Base-by-base conservation (phyloP, 1,140 invertebrate genomes). In the Plectrocnemia conspersa region DNA sequence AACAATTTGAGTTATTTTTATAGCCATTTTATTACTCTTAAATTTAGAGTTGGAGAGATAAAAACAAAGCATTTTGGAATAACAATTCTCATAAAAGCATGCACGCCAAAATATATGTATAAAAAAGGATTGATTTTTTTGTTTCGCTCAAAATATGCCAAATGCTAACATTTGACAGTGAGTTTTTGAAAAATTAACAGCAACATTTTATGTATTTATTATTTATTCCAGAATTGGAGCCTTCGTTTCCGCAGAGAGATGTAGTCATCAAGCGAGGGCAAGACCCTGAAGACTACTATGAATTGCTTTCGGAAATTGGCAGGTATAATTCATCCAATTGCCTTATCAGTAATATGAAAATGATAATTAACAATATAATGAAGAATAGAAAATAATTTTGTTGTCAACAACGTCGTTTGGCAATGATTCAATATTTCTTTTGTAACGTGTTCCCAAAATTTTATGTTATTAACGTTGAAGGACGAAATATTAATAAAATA, bases 201-300 rank as follows among this genome's bases (percentile, higher is more conserved):
- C 24, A 25, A 24, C 36, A 24, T 18, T 21, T 54, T 13, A 56
- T 54, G 22, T 46, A 32, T 64, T 42, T 56, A 54, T 63, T 63
- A 65, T 64, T 66, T 67, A 58, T 78, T 85, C 54, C 80, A 93
- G 89, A 92, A 68, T 72, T 91, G 62, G 85, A 90, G 61, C 82
- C 89, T 6, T 84, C 84, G 54, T 93, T 93, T 73, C 84, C 86
- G 1, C 86, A 83, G 66, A 78, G 87, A 70, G 84, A 92, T 76
- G 89, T 93, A 54, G 79, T 74, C 44, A 82, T 92, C 64, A 82
- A 85, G 65, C 79, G 83, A 49, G 83, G 81, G 59, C 79, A 82
- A 38, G 85, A 91, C 68, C 84, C 91, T 59, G 84, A 89, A 68
- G 82, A 89, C 63, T 77, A 80, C 63, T 93, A 86, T 67, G 86